Percentiles rank a stretch among this genome's conserved stretches.
Evolutionary conservation across 1,140 invertebrate species (phyloP).

Genomic region (Melipona quadrifasciata): DNA sequence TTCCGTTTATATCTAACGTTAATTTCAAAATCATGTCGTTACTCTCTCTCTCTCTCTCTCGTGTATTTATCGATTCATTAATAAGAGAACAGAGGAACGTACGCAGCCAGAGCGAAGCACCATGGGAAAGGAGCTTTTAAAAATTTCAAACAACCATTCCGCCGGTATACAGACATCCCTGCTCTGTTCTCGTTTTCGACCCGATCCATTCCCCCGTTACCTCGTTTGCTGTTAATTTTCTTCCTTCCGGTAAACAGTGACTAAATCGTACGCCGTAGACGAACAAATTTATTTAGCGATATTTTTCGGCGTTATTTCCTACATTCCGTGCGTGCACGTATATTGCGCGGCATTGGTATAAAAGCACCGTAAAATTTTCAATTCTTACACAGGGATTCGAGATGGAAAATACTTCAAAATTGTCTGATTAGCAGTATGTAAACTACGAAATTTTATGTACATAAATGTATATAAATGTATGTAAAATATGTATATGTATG

Average conservation of each 20-base stretch:
- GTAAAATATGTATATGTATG: too few relatives aligned
- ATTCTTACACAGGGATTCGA: neutral
- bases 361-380: neutral
- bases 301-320: neutral
- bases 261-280: neutral
- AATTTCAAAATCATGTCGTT: neutral
- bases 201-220: neutral
- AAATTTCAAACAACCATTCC: slow-evolving; percentile 21
- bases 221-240: slow-evolving; percentile 11
- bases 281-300: neutral
- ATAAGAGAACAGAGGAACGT: slow-evolving; percentile 1
- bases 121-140: neutral
- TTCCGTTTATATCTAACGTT: neutral
- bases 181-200: slow-evolving; percentile 8
- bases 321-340: neutral
- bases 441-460: too few relatives aligned
- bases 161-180: too few relatives aligned
- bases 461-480: too few relatives aligned
- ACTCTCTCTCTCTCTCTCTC: neutral
- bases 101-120: too few relatives aligned
- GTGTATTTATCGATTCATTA: slow-evolving; percentile 15
- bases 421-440: neutral
- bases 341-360: neutral
- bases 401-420: neutral
- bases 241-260: neutral